A percentile compares a stretch with the other conserved stretches of the same genome.
These are phyloP conservation scores for Lordiphosa fenestrarum DNA, from an alignment of 2,888 invertebrate genomes.

Conservation along the genomic window DNA sequence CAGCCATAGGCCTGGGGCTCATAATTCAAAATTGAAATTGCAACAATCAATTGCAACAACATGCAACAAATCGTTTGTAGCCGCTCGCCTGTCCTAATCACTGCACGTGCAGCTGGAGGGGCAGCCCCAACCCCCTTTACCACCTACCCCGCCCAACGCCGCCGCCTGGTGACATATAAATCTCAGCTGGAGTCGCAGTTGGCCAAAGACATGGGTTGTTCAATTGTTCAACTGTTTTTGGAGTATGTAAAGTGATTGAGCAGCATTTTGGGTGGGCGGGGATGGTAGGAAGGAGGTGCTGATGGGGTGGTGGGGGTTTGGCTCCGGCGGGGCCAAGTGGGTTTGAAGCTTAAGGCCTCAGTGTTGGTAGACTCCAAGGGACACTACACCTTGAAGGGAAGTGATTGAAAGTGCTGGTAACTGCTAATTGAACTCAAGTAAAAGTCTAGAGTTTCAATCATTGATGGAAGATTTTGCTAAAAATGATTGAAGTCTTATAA, in stretches of 20 bases:
- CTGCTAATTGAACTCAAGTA: too few species aligned
- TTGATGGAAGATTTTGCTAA: too few species aligned
- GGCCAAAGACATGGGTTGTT: slow-evolving; percentile 31
- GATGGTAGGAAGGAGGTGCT: too few species aligned
- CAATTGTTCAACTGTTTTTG: slow-evolving; percentile 24
- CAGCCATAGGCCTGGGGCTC: slow-evolving; percentile 34
- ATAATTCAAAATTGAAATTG: slow-evolving; percentile 79
- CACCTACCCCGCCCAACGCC: too few species aligned
- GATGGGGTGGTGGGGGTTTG: too few species aligned
- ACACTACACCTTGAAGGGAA: not conserved
- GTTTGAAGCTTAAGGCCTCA: not conserved
- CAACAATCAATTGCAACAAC: slow-evolving; percentile 78
- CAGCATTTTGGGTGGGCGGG: too few species aligned
- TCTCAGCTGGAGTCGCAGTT: slow-evolving; percentile 44
- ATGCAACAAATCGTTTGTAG: slow-evolving; percentile 72
- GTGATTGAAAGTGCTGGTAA: not conserved
- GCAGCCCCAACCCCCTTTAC: too few species aligned
- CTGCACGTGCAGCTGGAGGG: slow-evolving; percentile 52
- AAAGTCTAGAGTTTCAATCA: too few species aligned
- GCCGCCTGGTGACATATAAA: slow-evolving; percentile 47
- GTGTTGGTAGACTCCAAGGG: not conserved
- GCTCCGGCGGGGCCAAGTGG: too few species aligned
- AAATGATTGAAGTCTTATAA: too few species aligned
- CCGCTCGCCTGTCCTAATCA: slow-evolving; percentile 61
- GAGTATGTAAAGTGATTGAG: slow-evolving; percentile 4